Conservation (phyloP, 2,888 invertebrate species). For the Bellardia pandia region DNA sequence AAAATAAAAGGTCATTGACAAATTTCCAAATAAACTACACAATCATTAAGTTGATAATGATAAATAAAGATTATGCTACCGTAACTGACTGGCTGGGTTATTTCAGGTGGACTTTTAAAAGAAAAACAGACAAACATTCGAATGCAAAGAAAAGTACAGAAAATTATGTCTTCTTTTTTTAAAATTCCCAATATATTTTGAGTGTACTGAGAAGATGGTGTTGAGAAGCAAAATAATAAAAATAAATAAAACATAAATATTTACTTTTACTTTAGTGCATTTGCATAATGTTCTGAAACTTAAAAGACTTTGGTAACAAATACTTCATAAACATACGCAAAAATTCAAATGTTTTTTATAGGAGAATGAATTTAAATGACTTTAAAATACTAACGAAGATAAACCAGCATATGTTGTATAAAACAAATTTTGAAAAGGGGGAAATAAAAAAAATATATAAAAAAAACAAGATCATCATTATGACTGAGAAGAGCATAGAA, state of each 20-base stretch:
- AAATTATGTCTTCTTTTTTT: neutral
- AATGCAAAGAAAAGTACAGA: neutral
- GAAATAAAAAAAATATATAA: neutral
- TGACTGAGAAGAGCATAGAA: constrained; percentile 6
- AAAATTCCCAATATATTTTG: constrained; percentile 12
- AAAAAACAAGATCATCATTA: constrained; percentile 33
- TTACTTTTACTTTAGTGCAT: constrained; percentile 61
- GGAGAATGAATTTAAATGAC: constrained; percentile 27
- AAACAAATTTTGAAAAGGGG: constrained; percentile 1
- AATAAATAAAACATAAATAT: constrained; percentile 37
- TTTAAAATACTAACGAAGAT: constrained; percentile 32
- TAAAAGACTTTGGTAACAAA: constrained; percentile 8
- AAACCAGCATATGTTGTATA: constrained; percentile 28
- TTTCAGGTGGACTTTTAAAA: constrained; percentile 35
- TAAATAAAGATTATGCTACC: constrained; percentile 34
- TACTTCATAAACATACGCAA: constrained; percentile 27
- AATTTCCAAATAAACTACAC: neutral
- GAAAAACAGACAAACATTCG: constrained; percentile 1
- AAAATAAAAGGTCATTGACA: constrained; percentile 34
- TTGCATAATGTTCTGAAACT: constrained; percentile 49
- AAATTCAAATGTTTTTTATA: constrained; percentile 34
- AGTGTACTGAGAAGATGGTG: neutral
- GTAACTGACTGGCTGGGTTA: constrained; percentile 7
- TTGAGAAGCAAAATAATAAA: constrained; percentile 12
- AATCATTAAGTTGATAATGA: neutral